These are phyloP conservation scores for Alviniconcha strummeri DNA, from an alignment of 2,888 invertebrate genomes.

Conservation along the genomic window DNA sequence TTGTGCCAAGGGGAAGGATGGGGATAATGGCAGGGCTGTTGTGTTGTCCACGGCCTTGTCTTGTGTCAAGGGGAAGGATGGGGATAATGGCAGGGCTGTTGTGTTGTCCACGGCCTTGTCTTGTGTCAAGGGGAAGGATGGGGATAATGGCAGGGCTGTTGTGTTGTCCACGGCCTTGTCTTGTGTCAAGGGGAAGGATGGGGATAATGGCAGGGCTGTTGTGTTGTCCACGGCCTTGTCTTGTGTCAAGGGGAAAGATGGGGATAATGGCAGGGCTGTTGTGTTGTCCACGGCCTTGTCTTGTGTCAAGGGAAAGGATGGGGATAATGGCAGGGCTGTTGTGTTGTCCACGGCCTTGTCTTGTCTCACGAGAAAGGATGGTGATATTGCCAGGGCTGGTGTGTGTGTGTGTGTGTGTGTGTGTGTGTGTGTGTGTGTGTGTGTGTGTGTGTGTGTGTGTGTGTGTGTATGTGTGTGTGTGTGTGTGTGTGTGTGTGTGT, in stretches of 20 bases:
- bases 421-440: conserved; percentile 1
- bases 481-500: neutral
- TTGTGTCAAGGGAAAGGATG: no score
- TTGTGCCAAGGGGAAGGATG: neutral
- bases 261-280: no score
- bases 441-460: neutral
- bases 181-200: neutral
- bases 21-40: neutral
- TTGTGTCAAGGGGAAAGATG: no score
- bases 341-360: neutral
- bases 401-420: neutral
- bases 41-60: no score
- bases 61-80: neutral
- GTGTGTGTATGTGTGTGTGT: neutral
- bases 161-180: no score
- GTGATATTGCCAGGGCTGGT: neutral
- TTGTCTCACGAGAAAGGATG: neutral
- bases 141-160: neutral
- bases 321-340: no score
- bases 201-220: neutral
- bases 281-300: no score
- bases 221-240: no score
- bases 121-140: neutral
- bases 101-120: no score
- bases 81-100: neutral